These are phyloP conservation scores for Pyralis farinalis DNA, from an alignment of 2,888 invertebrate genomes.

Conservation along the genomic window DNA sequence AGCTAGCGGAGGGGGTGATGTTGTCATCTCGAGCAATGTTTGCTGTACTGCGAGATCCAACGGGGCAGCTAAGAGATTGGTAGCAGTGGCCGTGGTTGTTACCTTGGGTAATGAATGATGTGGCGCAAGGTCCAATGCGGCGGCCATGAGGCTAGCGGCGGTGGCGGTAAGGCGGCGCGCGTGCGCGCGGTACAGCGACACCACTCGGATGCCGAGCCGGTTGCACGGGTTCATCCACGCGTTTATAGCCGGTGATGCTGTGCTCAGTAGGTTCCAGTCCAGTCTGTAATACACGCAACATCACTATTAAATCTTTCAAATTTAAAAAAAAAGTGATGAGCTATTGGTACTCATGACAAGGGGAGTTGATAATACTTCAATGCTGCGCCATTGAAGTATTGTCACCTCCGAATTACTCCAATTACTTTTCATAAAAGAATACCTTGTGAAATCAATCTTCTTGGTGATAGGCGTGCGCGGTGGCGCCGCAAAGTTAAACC, in stretches of 20 bases:
- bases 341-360: no score
- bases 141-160: constrained; percentile 97
- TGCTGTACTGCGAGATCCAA: no score
- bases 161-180: constrained; percentile 91
- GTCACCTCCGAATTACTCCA: no score
- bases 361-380: no score
- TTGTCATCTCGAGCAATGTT: no score
- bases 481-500: constrained; percentile 99
- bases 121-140: constrained; percentile 93
- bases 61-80: no score
- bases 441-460: constrained; percentile 96
- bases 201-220: constrained; percentile 91
- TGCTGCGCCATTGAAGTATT: no score
- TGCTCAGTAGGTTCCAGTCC: constrained; percentile 98
- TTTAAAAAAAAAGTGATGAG: no score
- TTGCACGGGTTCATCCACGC: constrained; percentile 99
- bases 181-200: constrained; percentile 89
- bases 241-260: constrained; percentile 97
- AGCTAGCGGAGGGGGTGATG: no score
- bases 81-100: no score
- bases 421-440: no score
- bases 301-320: no score
- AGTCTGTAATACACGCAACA: constrained; percentile 83
- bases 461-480: constrained; percentile 96
- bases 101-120: constrained; percentile 91